Base-by-base conservation (phyloP, 2,888 invertebrate species). In the Lamproptera curius region DNA sequence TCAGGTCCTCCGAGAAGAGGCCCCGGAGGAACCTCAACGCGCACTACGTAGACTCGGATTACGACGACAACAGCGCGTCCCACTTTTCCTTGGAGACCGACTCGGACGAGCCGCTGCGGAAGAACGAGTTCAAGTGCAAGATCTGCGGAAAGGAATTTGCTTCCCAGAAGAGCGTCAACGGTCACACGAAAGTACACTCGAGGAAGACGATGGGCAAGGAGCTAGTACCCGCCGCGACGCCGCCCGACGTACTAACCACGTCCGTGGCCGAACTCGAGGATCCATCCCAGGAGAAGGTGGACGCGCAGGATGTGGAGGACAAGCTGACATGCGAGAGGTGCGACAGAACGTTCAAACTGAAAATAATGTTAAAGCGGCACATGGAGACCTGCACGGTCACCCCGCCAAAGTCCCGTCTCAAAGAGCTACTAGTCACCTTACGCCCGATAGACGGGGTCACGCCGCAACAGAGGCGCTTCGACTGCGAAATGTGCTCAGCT, bases 331-430 rank as follows among this genome's bases (percentile, higher is more conserved):
- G 88, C 46, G 70, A 78, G 1, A 76, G 69, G 53, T 88, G 88
- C 50, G 74, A 70, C 0, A 85, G 78, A 54, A 71, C 69, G 0
- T 88, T 88, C 56, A 88, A 88, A 59, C 59, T 88, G 36, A 85
- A 87, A 46, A 88, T 88, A 42, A 88, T 88, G 88, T 56, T 88
- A 39, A 87, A 86, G 40, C 72, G 86, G 0, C 88, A 88, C 51
- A 53, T 63, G 13, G 79, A 79, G 9, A 50, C 65, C 0, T 87
- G 87, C 48, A 62, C 62, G 0, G 71, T 65, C 17, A 39, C 62
- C 2, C 63, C 66, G 2, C 52, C 56, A 1, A 58, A 57, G 35
- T 62, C 75, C 0, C 74, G 73, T 0, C 61, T 71, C 52, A 86
- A 84, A 46, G 76, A 84, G 54, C 56, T 86, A 11, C 62, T 75